Evolutionary conservation across 2,113 vertebrate genomes (phyloP).

Genomic region (Furnarius figulus): DNA sequence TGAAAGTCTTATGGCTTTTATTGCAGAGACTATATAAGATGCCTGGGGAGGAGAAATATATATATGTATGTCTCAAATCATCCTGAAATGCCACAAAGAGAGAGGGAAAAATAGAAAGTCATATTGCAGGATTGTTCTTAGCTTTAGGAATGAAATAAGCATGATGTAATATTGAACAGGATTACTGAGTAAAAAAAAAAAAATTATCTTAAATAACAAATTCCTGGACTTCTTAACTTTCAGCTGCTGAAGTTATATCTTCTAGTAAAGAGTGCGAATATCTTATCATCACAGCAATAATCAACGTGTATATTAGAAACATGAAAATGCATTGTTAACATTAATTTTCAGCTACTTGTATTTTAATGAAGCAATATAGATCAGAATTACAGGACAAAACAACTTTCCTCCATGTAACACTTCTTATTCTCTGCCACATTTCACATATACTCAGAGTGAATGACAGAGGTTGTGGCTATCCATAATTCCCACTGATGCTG

Average conservation of each 20-base stretch:
- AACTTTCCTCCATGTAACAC: not conserved
- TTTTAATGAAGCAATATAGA: not conserved
- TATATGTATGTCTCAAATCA: not conserved
- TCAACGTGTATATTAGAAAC: not conserved
- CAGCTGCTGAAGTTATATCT: not conserved
- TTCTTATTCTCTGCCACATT: not conserved
- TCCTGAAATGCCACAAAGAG: not conserved
- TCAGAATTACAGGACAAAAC: not conserved
- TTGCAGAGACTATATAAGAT: not conserved
- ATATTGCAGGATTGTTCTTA: not conserved
- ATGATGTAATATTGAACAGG: not conserved
- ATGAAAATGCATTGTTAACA: not conserved
- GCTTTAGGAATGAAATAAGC: not conserved
- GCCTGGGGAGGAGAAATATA: not conserved
- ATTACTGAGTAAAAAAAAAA: not conserved
- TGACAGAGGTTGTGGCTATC: not conserved
- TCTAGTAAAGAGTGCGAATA: not conserved
- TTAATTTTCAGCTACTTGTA: not conserved
- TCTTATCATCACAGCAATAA: not conserved
- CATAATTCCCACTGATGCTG: not conserved
- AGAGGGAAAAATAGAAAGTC: not conserved
- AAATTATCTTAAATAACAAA: not conserved
- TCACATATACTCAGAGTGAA: not conserved
- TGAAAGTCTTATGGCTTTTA: not conserved
- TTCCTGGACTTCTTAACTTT: not conserved